These are phyloP conservation scores for Metacarcinus magister DNA, from an alignment of 2,888 invertebrate species.

Conservation along the genomic window DNA sequence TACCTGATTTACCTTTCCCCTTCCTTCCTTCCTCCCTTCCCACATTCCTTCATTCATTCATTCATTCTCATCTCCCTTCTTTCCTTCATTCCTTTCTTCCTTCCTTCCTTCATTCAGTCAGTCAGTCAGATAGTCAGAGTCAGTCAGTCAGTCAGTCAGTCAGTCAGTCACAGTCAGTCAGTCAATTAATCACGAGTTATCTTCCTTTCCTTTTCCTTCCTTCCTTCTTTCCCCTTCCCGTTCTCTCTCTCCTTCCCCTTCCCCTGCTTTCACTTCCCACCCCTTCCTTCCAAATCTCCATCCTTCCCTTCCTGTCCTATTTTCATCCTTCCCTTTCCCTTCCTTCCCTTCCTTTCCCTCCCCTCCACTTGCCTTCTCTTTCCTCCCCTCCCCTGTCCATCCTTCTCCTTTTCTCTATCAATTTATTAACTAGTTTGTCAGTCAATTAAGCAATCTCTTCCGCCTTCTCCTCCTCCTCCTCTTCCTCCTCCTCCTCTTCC, in stretches of 20 bases:
- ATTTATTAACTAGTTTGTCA: background rate
- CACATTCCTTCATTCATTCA: too few relatives aligned
- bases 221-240: constrained; percentile 40
- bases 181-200: too few relatives aligned
- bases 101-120: background rate
- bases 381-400: background rate
- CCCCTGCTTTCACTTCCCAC: background rate
- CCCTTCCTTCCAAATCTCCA: background rate
- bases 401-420: background rate
- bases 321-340: background rate
- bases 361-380: background rate
- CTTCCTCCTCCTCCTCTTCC: constrained; percentile 27
- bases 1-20: too few relatives aligned
- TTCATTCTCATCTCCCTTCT: background rate
- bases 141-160: too few relatives aligned
- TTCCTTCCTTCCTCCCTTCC: background rate
- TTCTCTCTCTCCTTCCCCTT: background rate
- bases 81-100: background rate
- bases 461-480: constrained; percentile 7
- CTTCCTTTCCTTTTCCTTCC: background rate
- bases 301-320: background rate
- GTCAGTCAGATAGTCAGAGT: background rate
- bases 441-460: background rate
- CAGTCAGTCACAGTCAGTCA: background rate
- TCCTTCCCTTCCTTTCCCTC: background rate